Conservation (phyloP, 2,888 invertebrate genomes). For the Lumbricus terrestris region DNA sequence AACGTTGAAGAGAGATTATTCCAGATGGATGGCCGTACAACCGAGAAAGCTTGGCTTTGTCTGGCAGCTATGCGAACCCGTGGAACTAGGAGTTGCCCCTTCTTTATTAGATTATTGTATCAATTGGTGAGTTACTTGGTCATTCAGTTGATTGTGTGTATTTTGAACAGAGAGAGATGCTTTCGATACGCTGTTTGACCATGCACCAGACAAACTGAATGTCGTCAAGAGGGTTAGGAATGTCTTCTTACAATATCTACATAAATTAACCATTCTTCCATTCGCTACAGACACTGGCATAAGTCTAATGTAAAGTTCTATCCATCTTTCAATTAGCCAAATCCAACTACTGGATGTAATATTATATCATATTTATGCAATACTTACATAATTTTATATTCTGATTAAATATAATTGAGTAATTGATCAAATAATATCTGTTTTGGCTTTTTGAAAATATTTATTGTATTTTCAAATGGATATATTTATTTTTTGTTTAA, state of each 20-base stretch:
- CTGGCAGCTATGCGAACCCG: too few relatives aligned
- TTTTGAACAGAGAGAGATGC: constrained; percentile 79
- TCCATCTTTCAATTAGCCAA: too few relatives aligned
- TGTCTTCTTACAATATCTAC: background rate
- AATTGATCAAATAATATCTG: background rate
- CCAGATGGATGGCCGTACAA: too few relatives aligned
- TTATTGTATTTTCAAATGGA: background rate
- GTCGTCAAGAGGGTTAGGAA: constrained; percentile 83
- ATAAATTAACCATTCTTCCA: too few relatives aligned
- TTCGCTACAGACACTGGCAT: too few relatives aligned
- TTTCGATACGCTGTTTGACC: constrained; percentile 95
- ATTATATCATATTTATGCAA: background rate
- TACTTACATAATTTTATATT: background rate
- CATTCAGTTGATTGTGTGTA: background rate
- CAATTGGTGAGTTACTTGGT: background rate
- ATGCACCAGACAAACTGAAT: constrained; percentile 94
- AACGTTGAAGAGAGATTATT: too few relatives aligned
- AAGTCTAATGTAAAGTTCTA: too few relatives aligned
- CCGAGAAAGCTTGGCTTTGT: too few relatives aligned
- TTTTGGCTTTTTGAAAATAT: background rate
- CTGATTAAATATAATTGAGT: background rate
- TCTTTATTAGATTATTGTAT: too few relatives aligned
- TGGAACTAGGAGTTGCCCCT: too few relatives aligned
- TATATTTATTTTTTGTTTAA: background rate
- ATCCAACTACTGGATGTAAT: too few relatives aligned